These are phyloP conservation scores for Ephialtes manifestator DNA, from an alignment of 2,888 invertebrate species.

Conservation along the genomic window DNA sequence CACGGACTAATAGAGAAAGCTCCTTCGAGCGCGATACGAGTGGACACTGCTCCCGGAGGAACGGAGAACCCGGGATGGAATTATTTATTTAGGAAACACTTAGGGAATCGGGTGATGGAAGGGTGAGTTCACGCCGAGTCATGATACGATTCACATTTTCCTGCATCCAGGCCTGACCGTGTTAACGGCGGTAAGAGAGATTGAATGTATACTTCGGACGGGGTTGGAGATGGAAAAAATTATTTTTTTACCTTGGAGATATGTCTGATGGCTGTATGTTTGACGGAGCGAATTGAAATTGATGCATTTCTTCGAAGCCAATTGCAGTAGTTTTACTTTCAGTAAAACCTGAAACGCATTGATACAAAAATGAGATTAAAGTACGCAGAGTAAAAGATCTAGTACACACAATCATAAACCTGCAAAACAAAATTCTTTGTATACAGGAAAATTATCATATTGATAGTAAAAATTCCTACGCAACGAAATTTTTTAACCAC, in stretches of 20 bases:
- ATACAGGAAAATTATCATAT: too few relatives aligned
- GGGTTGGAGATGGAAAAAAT: neutral
- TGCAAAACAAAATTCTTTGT: too few relatives aligned
- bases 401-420: too few relatives aligned
- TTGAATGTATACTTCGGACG: slow-evolving; percentile 20
- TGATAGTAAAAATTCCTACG: too few relatives aligned
- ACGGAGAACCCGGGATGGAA: slow-evolving; percentile 47
- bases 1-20: slow-evolving; percentile 45
- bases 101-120: slow-evolving; percentile 51
- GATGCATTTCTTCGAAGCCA: too few relatives aligned
- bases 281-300: too few relatives aligned
- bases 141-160: slow-evolving; percentile 57
- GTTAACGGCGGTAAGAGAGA: slow-evolving; percentile 50
- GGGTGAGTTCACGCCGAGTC: slow-evolving; percentile 45
- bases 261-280: too few relatives aligned
- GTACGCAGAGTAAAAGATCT: too few relatives aligned
- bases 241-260: neutral
- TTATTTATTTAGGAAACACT: slow-evolving; percentile 70
- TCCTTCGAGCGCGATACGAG: slow-evolving; percentile 9
- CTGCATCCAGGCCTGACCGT: slow-evolving; percentile 33
- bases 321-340: too few relatives aligned
- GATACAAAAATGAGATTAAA: too few relatives aligned
- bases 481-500: too few relatives aligned
- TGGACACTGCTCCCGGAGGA: slow-evolving; percentile 53
- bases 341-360: too few relatives aligned